Conservation (phyloP, 2,797 vertebrate species). For the Arnoldichthys spilopterus region DNA sequence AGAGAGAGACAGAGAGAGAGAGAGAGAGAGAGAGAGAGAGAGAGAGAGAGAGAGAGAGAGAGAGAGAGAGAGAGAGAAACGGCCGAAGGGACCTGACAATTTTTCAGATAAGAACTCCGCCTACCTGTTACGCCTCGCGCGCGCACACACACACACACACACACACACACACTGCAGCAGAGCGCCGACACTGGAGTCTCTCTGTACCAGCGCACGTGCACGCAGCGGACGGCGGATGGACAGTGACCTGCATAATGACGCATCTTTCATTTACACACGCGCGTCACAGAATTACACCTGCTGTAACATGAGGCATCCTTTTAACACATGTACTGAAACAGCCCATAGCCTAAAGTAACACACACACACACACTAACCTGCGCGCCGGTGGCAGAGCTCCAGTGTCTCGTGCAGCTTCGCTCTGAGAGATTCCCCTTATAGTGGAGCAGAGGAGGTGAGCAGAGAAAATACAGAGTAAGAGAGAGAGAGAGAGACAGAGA, state of each 20-base stretch:
- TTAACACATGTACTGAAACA: neutral
- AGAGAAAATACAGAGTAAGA: neutral
- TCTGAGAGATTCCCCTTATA: slow-evolving; percentile 4
- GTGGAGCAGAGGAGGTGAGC: neutral
- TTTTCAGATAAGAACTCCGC: neutral
- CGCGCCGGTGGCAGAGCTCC: neutral
- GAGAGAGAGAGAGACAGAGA: neutral
- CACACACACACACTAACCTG: neutral
- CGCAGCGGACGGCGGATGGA: neutral
- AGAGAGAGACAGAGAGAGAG: too few species aligned
- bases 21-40: too few species aligned
- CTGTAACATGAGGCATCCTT: neutral
- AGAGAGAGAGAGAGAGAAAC: too few species aligned
- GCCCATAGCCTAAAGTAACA: too few species aligned
- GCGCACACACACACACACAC: neutral
- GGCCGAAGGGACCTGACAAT: neutral
- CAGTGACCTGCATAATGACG: neutral
- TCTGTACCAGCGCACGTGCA: neutral
- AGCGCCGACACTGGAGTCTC: neutral
- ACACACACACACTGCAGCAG: slow-evolving; percentile 5
- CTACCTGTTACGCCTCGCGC: neutral
- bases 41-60: too few species aligned
- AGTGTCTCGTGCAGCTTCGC: neutral
- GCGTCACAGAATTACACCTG: neutral
- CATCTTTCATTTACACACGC: neutral